Percentiles rank a stretch among this genome's conserved stretches.
Evolutionary conservation across 92 coral and sea anemone species (phyloP).

Genomic region (Chrysogorgia sp.): DNA sequence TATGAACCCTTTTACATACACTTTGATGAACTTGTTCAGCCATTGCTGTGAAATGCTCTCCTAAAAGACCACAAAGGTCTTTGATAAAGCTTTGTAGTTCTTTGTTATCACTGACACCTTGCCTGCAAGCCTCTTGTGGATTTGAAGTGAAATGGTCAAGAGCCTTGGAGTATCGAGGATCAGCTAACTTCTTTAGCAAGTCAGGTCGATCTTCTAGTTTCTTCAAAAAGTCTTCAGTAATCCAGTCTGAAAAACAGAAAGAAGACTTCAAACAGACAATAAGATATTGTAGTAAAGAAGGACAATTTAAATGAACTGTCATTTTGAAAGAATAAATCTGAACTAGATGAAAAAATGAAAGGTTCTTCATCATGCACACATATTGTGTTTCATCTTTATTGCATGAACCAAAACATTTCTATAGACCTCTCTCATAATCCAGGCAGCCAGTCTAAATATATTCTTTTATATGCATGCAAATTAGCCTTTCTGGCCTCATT

Average conservation of each 20-base stretch:
- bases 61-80: conserved; percentile 72
- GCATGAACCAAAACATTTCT: no score
- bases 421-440: no score
- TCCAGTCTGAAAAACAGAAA: conserved; percentile 61
- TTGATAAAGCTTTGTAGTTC: conserved; percentile 73
- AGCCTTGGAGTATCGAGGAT: conserved; percentile 78
- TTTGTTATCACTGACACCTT: conserved; percentile 55
- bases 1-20: not conserved
- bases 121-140: conserved; percentile 67
- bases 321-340: no score
- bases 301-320: not conserved
- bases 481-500: no score
- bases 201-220: conserved; percentile 71
- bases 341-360: no score
- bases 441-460: no score
- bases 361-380: no score
- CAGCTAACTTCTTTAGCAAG: conserved; percentile 66
- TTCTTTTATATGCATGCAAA: no score
- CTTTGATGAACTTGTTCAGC: conserved; percentile 46
- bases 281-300: not conserved
- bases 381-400: no score
- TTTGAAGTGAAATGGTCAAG: conserved; percentile 59
- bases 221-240: conserved; percentile 73
- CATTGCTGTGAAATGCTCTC: conserved; percentile 76
- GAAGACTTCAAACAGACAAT: not conserved